Conservation (phyloP, 2,888 invertebrate genomes). For the Ornithoptera alexandrae region DNA sequence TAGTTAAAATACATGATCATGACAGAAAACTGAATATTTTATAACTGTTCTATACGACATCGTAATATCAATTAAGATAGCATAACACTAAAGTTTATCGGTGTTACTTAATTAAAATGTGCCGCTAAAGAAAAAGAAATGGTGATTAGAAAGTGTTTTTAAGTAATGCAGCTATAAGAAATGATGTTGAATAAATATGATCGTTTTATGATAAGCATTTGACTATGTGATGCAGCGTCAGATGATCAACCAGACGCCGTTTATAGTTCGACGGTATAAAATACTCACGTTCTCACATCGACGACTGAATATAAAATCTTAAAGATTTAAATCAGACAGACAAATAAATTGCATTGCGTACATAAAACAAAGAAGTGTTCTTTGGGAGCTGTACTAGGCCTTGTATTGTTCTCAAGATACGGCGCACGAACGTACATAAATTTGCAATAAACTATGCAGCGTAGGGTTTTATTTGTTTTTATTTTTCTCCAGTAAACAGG, state of each 20-base stretch:
- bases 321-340: conserved; percentile 3
- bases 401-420: conserved; percentile 24
- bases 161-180: conserved; percentile 4
- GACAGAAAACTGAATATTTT: too few species aligned
- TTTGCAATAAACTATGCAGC: conserved; percentile 11
- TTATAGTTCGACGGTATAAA: conserved; percentile 1
- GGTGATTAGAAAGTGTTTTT: conserved; percentile 12
- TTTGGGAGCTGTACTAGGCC: conserved; percentile 10
- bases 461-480: conserved; percentile 7
- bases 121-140: not conserved
- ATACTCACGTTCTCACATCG: conserved; percentile 10
- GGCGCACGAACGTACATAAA: conserved; percentile 6
- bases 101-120: too few species aligned
- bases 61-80: too few species aligned
- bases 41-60: too few species aligned
- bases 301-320: conserved; percentile 11
- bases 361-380: conserved; percentile 4
- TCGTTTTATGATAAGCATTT: conserved; percentile 16
- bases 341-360: conserved; percentile 5
- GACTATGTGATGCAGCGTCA: not conserved
- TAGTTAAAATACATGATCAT: too few species aligned
- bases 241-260: conserved; percentile 1
- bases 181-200: conserved; percentile 26
- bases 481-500: conserved; percentile 12
- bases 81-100: too few species aligned